phyloP scores from a whole-genome alignment of 2,888 invertebrate species.

The Hecatera dysodea region DNA sequence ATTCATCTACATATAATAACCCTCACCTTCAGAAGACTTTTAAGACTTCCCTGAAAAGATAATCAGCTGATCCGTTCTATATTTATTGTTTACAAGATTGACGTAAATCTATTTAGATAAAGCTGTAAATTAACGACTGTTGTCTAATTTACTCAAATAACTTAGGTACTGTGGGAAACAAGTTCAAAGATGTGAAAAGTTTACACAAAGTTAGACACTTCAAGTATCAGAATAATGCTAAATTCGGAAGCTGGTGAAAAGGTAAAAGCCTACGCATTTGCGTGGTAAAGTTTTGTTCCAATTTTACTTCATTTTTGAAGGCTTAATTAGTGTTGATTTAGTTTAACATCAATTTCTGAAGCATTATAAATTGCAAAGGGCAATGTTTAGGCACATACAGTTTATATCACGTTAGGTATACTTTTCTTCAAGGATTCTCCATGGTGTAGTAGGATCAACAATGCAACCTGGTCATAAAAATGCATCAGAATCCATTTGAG shows the following conservation, averaged over 20 bases:
- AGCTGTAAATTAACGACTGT: background rate
- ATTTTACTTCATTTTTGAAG: background rate
- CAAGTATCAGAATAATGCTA: conserved; percentile 29
- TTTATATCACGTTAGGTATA: background rate
- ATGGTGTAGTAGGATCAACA: background rate
- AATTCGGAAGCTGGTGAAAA: conserved; percentile 24
- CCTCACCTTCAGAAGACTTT: conserved; percentile 28
- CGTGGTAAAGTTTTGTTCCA: background rate
- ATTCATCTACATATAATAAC: background rate
- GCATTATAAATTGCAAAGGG: background rate
- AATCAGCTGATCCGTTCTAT: conserved; percentile 18
- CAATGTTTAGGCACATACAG: background rate
- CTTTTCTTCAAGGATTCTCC: background rate
- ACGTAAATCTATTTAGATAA: background rate
- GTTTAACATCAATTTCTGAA: background rate
- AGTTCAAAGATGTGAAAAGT: conserved; percentile 27
- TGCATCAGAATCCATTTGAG: background rate
- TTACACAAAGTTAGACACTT: conserved; percentile 12
- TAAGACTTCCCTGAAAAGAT: conserved; percentile 15
- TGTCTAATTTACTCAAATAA: conserved; percentile 20
- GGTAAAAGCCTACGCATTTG: background rate
- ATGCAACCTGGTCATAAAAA: conserved; percentile 1
- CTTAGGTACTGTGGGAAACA: conserved; percentile 13
- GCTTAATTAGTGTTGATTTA: background rate
- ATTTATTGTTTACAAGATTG: conserved; percentile 16